Percentiles rank a stretch among this genome's conserved stretches.
These are phyloP conservation scores for Dipodomys merriami DNA, from an alignment of 2,113 vertebrate genomes.

Conservation along the genomic window DNA sequence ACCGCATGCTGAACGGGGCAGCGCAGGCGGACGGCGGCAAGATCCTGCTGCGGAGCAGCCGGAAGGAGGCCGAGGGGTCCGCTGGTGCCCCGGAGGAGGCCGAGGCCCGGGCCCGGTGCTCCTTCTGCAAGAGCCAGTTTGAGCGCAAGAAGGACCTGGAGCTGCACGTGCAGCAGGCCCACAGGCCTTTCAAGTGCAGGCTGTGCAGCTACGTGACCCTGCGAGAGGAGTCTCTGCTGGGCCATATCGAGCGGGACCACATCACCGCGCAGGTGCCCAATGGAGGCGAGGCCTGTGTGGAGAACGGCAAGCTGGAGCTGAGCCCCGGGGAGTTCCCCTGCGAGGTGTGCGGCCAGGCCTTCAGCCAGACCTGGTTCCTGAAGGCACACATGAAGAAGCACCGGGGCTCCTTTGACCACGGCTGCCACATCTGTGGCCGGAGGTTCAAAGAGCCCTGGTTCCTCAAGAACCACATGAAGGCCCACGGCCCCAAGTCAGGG, in stretches of 20 bases:
- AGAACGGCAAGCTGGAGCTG: conserved; percentile 86
- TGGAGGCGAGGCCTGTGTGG: conserved; percentile 70
- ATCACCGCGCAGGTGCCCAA: conserved; percentile 90
- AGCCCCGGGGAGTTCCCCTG: conserved; percentile 90
- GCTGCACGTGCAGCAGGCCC: conserved; percentile 88
- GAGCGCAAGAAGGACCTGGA: conserved; percentile 89
- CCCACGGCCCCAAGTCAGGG: conserved; percentile 90
- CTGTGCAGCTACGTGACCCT: conserved; percentile 91
- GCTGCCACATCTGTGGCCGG: conserved; percentile 95
- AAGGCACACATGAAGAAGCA: conserved; percentile 99
- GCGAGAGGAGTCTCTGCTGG: conserved; percentile 93
- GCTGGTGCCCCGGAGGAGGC: accelerated
- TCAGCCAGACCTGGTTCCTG: conserved; percentile 95
- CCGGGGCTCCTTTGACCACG: conserved; percentile 93
- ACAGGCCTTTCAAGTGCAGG: conserved; percentile 92
- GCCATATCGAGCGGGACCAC: conserved; percentile 94
- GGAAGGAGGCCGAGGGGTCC: conserved; percentile 85
- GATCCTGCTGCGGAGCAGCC: conserved; percentile 90
- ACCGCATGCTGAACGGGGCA: conserved; percentile 88
- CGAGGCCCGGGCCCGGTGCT: conserved; percentile 81
- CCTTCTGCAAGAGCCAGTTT: conserved; percentile 89
- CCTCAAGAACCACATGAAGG: conserved; percentile 98
- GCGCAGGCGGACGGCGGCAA: conserved; percentile 85
- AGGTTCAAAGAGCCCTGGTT: conserved; percentile 98
- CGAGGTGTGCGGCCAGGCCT: conserved; percentile 94